These are phyloP conservation scores for Rattus norvegicus DNA, from an alignment of 2,113 vertebrate genomes.

Conservation along the genomic window GRCr8 NC_086026.1:100074001-100074500, in stretches of 20 bases:
- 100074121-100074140: background rate
- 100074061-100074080: background rate
- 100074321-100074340: background rate
- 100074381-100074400: background rate
- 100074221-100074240: background rate
- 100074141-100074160: background rate
- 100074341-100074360: background rate
- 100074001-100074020: background rate
- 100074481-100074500: background rate
- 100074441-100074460: background rate
- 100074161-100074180: background rate
- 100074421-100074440: background rate
- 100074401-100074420: background rate
- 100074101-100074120: background rate
- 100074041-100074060: background rate
- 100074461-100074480: background rate
- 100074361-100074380: background rate
- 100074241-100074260: background rate
- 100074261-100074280: background rate
- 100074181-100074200: slow-evolving; percentile 1
- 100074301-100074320: background rate
- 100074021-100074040: background rate
- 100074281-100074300: background rate
- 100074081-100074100: background rate
- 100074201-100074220: background rate